These are phyloP conservation scores for Entosphenus tridentatus DNA, from an alignment of 2,113 vertebrate genomes.

Conservation along the genomic window DNA sequence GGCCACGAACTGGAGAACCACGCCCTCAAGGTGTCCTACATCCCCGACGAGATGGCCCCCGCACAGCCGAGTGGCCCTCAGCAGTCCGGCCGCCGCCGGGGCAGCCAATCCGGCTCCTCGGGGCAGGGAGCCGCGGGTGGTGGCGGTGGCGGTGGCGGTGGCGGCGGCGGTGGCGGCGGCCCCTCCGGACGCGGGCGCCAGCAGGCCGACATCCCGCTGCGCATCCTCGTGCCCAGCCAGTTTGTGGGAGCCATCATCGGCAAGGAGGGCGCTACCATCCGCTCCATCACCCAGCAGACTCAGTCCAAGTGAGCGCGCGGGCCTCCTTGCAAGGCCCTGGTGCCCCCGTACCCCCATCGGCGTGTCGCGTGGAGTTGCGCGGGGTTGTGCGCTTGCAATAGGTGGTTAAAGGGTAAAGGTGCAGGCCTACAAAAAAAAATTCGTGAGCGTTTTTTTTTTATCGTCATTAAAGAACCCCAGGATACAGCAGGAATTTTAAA, in stretches of 20 bases:
- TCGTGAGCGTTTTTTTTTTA: too few species aligned
- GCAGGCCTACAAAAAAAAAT: too few species aligned
- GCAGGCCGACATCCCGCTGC: conserved; percentile 61
- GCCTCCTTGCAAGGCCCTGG: too few species aligned
- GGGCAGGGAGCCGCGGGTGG: conserved; percentile 22
- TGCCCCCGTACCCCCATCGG: too few species aligned
- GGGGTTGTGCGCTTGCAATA: too few species aligned
- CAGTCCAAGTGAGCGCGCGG: conserved; percentile 67
- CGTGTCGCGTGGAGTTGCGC: too few species aligned
- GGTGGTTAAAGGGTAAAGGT: too few species aligned
- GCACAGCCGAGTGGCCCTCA: conserved; percentile 40
- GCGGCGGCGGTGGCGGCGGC: conserved; percentile 31
- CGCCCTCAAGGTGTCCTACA: conserved; percentile 76
- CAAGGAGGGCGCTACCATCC: conserved; percentile 86
- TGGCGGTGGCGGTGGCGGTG: conserved; percentile 33
- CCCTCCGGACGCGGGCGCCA: conserved; percentile 12
- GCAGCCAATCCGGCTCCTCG: too few species aligned
- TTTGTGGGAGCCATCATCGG: conserved; percentile 95
- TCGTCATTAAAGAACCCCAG: too few species aligned
- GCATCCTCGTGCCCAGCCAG: conserved; percentile 79
- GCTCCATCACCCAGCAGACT: conserved; percentile 92
- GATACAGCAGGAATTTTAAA: too few species aligned
- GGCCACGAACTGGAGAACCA: conserved; percentile 79
- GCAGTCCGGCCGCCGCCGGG: not conserved
- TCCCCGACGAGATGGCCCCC: conserved; percentile 63